Base-by-base conservation (phyloP, 1,140 invertebrate species). In the Drosophila mauritiana region DNA sequence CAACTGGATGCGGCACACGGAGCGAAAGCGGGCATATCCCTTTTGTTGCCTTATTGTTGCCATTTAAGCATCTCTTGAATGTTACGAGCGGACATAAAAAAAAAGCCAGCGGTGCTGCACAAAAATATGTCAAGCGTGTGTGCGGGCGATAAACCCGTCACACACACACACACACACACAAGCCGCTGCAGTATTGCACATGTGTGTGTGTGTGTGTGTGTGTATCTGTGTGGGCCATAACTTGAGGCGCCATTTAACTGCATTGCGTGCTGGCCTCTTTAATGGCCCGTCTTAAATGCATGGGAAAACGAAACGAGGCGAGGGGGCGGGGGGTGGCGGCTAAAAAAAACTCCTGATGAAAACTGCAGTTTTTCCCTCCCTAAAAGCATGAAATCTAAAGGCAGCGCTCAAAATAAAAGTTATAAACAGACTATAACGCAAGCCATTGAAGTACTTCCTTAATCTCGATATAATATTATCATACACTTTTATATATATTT, bases 191-290 rank as follows among this genome's bases (percentile, higher is more conserved):
- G 31, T 8, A 31, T 10, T 39, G 37, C 13, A 13, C 4, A 5
- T 13, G 53, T 40, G 36, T 25, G 45, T n/a, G 45, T 34, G 22
- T 54, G 22, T 34, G 25, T 34, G 39, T 36, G 27, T 17, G 34
- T 31, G 20, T 63, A n/a, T 36, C 13, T 36, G 40, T 49, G 27
- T 31, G 36, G 51, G 45, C 31, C 73, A 73, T 74, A 75, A 75
- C 73, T 75, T 55, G 70, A 65, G 72, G 72, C 73, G 59, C 73
- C 73, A 75, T 64, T 75, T 65, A 67, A 75, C 72, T 75, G 73
- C 72, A 75, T 73, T 75, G 72, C 73, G 72, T 75, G 73, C 48
- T 74, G 69, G 69, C 49, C 25, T 53, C 22, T 64, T 75, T 74
- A 75, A 64, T 74, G 53, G 57, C 39, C 12, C 51, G 40, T 42